Evolutionary conservation across 2,888 invertebrate genomes (phyloP), one percentile per base, ranked within the genome.

Genomic region (Tachina grossa): DNA sequence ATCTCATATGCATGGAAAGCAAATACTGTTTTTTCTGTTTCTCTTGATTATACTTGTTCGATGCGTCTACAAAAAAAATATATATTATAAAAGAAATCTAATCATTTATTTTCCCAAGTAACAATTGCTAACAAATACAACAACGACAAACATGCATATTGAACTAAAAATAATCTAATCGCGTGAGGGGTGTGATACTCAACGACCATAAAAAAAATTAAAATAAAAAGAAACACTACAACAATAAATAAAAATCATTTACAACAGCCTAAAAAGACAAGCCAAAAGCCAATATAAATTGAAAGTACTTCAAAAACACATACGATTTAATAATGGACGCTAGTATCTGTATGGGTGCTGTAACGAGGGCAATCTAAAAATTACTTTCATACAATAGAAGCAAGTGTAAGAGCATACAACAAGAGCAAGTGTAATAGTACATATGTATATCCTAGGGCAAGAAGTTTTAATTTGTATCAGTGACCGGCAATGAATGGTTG

Each of bases 161-260:
- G 69, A 9, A 61, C 72, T 72, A 72, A 65, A 84, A 81, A 75
- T 84, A 77, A 84, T 84, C 71, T 84, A 55, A 84, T 81, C 72
- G 61, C 72, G 57, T 14, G 77, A 74, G 80, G 80, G 80, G 80
- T 84, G 84, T 81, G 80, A 81, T 81, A 74, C 77, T 81, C 68
- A 72, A 72, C 76, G 80, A 84, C 80, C 76, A 66, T 76, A 84
- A 79, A 74, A 49, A 75, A 63, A 79, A 55, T 51, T 47, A 16
- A 49, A 71, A 65, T 47, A 55, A 74, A 55, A 78, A 55, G 66
- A 61, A n/a, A 43, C 47, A 65, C 53, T 16, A 78, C 39, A 65
- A 57, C 45, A 72, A 71, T 16, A 53, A 53, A 43, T n/a, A n/a
- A 45, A 74, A 66, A 55, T 47, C 53, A 57, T 61, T 51, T 51